These are phyloP conservation scores for Poliocrania exsul DNA, from an alignment of 2,797 vertebrate species.

Conservation along the genomic window DNA sequence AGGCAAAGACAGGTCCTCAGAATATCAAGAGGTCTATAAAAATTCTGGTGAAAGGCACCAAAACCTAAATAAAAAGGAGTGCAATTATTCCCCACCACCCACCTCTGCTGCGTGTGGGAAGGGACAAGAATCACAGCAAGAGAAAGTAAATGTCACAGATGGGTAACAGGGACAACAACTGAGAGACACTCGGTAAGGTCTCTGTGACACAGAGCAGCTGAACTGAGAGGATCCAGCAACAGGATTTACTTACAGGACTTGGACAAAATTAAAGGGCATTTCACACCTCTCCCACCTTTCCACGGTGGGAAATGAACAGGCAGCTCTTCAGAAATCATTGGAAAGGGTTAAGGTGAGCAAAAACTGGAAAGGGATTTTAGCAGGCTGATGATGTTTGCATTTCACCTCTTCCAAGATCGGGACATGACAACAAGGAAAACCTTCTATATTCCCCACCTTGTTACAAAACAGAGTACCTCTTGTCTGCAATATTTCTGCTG, in stretches of 20 bases:
- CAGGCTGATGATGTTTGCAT: background rate
- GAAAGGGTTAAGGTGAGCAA: background rate
- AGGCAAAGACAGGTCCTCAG: constrained; percentile 44
- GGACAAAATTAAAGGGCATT: background rate
- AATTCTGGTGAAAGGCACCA: constrained; percentile 24
- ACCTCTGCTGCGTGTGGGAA: constrained; percentile 20
- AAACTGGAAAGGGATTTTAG: background rate
- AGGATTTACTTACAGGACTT: background rate
- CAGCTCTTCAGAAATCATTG: background rate
- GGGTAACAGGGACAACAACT: background rate
- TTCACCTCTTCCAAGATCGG: background rate
- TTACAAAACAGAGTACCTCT: background rate
- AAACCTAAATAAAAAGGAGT: constrained; percentile 12
- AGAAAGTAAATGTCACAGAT: constrained; percentile 9
- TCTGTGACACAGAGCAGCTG: background rate
- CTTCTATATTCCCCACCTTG: background rate
- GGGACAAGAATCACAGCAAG: constrained; percentile 19
- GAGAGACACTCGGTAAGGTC: background rate
- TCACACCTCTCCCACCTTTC: background rate
- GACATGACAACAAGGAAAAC: background rate
- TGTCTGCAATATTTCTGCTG: background rate
- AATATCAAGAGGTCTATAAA: constrained; percentile 49
- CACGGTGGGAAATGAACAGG: background rate
- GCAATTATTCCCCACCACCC: constrained; percentile 31
- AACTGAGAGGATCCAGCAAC: background rate